Conservation (phyloP, 2,113 vertebrate genomes). For the Thomomys bottae region DNA sequence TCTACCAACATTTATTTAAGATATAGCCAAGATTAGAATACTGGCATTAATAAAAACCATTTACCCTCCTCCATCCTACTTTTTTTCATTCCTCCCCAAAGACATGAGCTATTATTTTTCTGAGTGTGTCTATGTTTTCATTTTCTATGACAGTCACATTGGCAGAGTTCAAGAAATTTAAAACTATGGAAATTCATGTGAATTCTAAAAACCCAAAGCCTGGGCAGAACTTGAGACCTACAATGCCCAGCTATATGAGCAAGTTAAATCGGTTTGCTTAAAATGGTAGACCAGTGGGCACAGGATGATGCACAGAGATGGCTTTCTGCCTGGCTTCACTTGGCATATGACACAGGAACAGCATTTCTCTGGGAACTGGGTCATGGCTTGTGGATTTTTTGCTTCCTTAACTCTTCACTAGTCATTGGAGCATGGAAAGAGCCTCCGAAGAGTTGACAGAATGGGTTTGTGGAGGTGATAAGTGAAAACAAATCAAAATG, state of each 20-base stretch:
- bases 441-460: background rate
- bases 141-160: conserved; percentile 4
- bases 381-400: background rate
- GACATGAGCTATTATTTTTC: conserved; percentile 36
- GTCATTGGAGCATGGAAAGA: background rate
- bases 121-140: conserved; percentile 16
- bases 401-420: background rate
- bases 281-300: background rate
- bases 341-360: background rate
- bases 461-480: background rate
- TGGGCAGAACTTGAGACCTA: background rate
- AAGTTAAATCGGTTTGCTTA: conserved; percentile 16
- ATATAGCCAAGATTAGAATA: conserved; percentile 4
- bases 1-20: background rate
- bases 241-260: background rate
- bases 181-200: conserved; percentile 51
- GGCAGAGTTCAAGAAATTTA: conserved; percentile 39
- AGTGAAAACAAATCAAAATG: background rate
- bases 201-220: conserved; percentile 29
- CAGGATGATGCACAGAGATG: background rate
- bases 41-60: background rate
- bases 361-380: background rate
- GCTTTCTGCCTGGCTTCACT: background rate
- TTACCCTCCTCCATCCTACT: background rate
- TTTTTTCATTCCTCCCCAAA: conserved; percentile 45